These are phyloP conservation scores for Agrypnus murinus DNA, from an alignment of 2,888 invertebrate species.

Conservation along the genomic window DNA sequence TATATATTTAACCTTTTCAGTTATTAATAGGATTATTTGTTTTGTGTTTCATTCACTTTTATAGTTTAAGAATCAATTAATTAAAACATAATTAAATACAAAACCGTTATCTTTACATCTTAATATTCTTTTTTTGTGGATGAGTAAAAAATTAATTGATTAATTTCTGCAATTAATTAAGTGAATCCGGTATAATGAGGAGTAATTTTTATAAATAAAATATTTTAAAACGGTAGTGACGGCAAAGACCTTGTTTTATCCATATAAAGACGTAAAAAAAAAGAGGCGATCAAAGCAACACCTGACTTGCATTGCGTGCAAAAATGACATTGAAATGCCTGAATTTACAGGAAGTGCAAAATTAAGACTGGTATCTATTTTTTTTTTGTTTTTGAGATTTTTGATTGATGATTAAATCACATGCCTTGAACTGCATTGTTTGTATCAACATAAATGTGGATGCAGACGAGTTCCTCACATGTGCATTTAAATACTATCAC, in stretches of 20 bases:
- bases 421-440: background rate
- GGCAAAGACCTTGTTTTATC: slow-evolving; percentile 11
- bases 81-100: too few species aligned
- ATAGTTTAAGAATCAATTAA: background rate
- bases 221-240: slow-evolving; percentile 16
- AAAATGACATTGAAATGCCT: slow-evolving; percentile 18
- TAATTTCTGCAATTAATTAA: too few species aligned
- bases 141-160: too few species aligned
- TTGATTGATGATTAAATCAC: background rate
- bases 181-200: too few species aligned
- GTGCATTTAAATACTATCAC: too few species aligned
- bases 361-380: background rate
- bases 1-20: slow-evolving; percentile 1
- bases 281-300: slow-evolving; percentile 9
- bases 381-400: background rate
- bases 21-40: slow-evolving; percentile 1
- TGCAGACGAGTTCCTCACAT: too few species aligned
- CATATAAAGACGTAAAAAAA: slow-evolving; percentile 15
- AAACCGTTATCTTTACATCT: too few species aligned
- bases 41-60: background rate
- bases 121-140: too few species aligned
- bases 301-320: slow-evolving; percentile 24
- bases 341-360: slow-evolving; percentile 16
- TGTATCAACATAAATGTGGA: too few species aligned
- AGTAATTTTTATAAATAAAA: too few species aligned